Conservation (phyloP, 1,140 invertebrate species). For the Frieseomelitta varia region DNA sequence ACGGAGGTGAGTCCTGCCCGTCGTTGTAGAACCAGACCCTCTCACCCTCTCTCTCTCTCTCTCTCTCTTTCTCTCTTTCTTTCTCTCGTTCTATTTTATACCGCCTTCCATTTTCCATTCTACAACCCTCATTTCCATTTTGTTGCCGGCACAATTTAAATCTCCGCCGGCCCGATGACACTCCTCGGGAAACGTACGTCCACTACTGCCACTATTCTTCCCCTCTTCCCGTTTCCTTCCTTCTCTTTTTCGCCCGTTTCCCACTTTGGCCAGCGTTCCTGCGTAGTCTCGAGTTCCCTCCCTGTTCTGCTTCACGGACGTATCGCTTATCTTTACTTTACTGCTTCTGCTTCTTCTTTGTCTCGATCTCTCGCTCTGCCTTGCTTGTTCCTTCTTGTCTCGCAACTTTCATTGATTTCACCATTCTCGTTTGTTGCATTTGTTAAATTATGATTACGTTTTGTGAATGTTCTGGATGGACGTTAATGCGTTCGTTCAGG, state of each 20-base stretch:
- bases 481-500: slow-evolving; percentile 26
- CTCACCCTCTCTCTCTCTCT: not conserved
- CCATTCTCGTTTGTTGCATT: not conserved
- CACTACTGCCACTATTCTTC: slow-evolving; percentile 15
- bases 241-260: not conserved
- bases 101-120: slow-evolving; percentile 70
- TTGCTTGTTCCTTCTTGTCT: not conserved
- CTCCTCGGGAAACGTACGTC: slow-evolving; percentile 60
- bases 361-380: not conserved
- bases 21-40: slow-evolving; percentile 29
- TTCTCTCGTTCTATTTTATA: slow-evolving; percentile 63
- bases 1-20: slow-evolving; percentile 53
- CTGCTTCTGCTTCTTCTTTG: not conserved
- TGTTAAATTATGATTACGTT: not conserved
- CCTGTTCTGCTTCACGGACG: not conserved
- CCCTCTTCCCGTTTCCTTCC: not conserved
- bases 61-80: slow-evolving; percentile 1
- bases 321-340: no score
- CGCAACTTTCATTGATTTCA: not conserved
- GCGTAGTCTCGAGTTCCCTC: not conserved
- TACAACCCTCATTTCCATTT: slow-evolving; percentile 68
- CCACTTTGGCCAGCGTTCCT: not conserved
- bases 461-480: not conserved
- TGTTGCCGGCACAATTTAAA: slow-evolving; percentile 69
- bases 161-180: slow-evolving; percentile 66